These are phyloP conservation scores for Crepidodera aurea DNA, from an alignment of 2,888 invertebrate species.

Conservation along the genomic window DNA sequence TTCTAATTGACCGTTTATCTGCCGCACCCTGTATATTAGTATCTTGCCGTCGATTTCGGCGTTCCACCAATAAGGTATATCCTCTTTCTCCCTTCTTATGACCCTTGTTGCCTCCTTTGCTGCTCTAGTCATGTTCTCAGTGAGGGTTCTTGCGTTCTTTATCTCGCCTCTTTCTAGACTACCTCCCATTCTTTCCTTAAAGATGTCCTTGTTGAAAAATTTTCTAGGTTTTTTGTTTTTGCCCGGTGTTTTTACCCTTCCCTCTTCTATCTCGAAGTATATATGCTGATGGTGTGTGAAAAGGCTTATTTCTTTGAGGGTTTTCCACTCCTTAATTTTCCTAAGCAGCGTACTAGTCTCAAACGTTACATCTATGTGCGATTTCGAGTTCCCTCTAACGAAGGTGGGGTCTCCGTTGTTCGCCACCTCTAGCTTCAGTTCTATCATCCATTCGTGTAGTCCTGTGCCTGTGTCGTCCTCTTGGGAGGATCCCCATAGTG, in stretches of 20 bases:
- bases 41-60: background rate
- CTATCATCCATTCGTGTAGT: background rate
- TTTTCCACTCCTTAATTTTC: background rate
- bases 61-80: slow-evolving; percentile 1
- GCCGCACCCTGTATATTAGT: background rate
- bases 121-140: background rate
- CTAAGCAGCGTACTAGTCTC: background rate
- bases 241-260: background rate
- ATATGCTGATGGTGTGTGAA: background rate
- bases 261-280: background rate
- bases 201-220: background rate
- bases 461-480: slow-evolving; percentile 1
- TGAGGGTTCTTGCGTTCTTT: background rate
- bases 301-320: background rate
- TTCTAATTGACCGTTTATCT: too few relatives aligned
- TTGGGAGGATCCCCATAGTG: background rate
- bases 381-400: background rate
- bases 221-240: background rate
- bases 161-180: background rate
- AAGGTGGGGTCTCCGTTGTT: slow-evolving; percentile 11
- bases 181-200: background rate
- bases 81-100: background rate
- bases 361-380: background rate
- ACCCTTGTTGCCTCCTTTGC: background rate
- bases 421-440: background rate